Evolutionary conservation across 1,140 invertebrate genomes (phyloP), one percentile per base, ranked within the genome.

Genomic region (Linepithema humile): DNA sequence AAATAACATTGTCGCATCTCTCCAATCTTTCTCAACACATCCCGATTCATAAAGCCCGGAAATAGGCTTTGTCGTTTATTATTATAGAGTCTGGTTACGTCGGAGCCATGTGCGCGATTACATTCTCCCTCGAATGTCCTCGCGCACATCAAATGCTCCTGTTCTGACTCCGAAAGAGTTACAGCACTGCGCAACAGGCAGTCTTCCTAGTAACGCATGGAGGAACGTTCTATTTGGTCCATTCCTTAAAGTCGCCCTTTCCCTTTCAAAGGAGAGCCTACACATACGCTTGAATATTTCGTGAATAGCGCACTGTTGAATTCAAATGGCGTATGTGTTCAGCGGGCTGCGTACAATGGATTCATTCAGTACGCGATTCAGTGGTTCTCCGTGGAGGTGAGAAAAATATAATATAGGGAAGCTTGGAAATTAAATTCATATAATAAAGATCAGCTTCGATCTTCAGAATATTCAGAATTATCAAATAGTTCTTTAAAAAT

Each of bases 231-330:
- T 77, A 69, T 85, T 85, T 43, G 29, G 10, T n/a, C 20, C 38
- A 72, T 74, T 69, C 74, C 74, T 60, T 85, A 73, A 85, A 87
- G 78, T 78, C 72, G 43, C 67, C 75, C 86, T 75, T 82, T 75
- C 65, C 57, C 55, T 83, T 75, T 70, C 23, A 73, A 53, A 65
- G 38, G 17, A 62, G 29, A 48, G 29, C n/a, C 53, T 38, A n/a
- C 84, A 17, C 75, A 65, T 67, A 69, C 64, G 83, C 57, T 35
- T 57, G 60, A 80, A 85, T 83, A 85, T 86, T 87, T 86, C 64
- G 69, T 92, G 91, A 92, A 92, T 92, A 90, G 85, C 82, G 83
- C 89, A 88, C 84, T 92, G 91, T 92, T 92, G 73, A 91, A 89
- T 91, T 84, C 86, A 91, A 91, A 91, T 89, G 85, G 85, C 82